Base-by-base conservation (phyloP, 2,797 vertebrate species). In the Poecile montanus region DNA sequence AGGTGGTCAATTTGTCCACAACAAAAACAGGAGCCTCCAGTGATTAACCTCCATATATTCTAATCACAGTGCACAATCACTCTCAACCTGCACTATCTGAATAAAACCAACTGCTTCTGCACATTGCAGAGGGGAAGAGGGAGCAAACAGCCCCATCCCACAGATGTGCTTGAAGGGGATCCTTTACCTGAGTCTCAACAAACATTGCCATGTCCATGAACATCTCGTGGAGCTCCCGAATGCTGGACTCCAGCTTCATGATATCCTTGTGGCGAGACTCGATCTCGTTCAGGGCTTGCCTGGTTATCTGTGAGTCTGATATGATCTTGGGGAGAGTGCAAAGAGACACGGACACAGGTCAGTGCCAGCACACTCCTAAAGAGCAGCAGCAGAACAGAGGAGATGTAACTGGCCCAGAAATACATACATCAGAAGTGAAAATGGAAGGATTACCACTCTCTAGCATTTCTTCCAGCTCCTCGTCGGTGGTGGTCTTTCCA, bases 161-260 rank as follows among this genome's bases (percentile, higher is more conserved):
- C 17, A 21, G 5, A 38, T 0, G 16, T 26, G 63, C 47, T 42
- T 16, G 40, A n/a, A 32, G 7, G 26, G 54, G 34, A 10, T 66
- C 20, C 9, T 7, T 93, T 95, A 99, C 99, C 99, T 99, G 99
- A 10, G 98, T 99, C 97, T 99, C 99, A 5, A 99, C 99, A 51
- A 99, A 97, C 98, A 99, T 98, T 2, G 99, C 99, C 98, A 99
- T 99, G 95, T 99, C 99, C 98, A 98, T 97, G 86, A 99, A 99
- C 98, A 99, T 98, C 8, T 98, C 98, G 6, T 99, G 99, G 3
- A 99, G 98, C 86, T 99, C 99, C 30, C 98, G 98, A 94, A 99
- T 99, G 97, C 99, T 99, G 32, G 98, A 97, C 96, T 99, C 99
- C 97, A 99, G 97, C 22, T 98, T 98, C 71, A 99, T 98, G 79